Percentiles rank a stretch among this genome's conserved stretches.
phyloP scores from a whole-genome alignment of 1,140 invertebrate species.

The Eubasilissa regina region DNA sequence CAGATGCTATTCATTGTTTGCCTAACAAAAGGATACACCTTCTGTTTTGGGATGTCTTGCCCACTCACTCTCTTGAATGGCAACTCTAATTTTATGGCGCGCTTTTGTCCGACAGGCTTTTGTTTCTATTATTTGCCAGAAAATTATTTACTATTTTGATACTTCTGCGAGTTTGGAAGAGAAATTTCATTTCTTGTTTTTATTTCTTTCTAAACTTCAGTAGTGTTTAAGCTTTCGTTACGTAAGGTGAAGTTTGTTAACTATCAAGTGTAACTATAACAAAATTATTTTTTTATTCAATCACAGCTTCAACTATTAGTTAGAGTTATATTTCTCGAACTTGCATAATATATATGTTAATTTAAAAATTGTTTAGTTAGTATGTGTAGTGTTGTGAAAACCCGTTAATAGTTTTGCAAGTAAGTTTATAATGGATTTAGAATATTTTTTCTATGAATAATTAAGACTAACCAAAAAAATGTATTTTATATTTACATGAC shows the following conservation, averaged over 20 bases:
- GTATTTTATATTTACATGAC: too few species aligned
- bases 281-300: too few species aligned
- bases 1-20: slow-evolving; percentile 32
- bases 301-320: too few species aligned
- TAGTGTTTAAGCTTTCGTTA: slow-evolving; percentile 17
- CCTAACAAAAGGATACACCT: slow-evolving; percentile 43
- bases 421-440: too few species aligned
- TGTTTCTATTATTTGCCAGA: slow-evolving; percentile 19
- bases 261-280: not conserved
- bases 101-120: slow-evolving; percentile 17
- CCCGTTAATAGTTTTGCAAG: too few species aligned
- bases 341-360: too few species aligned
- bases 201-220: slow-evolving; percentile 7
- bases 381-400: too few species aligned
- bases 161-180: too few species aligned
- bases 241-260: slow-evolving; percentile 2
- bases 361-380: too few species aligned
- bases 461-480: too few species aligned
- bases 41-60: slow-evolving; percentile 45
- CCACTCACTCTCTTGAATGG: not conserved
- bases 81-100: slow-evolving; percentile 20
- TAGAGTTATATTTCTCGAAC: too few species aligned
- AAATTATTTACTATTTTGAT: not conserved
- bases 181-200: not conserved
- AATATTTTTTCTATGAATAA: too few species aligned